Base-by-base conservation (phyloP, 2,888 invertebrate genomes). In the Athalia cordata region DNA sequence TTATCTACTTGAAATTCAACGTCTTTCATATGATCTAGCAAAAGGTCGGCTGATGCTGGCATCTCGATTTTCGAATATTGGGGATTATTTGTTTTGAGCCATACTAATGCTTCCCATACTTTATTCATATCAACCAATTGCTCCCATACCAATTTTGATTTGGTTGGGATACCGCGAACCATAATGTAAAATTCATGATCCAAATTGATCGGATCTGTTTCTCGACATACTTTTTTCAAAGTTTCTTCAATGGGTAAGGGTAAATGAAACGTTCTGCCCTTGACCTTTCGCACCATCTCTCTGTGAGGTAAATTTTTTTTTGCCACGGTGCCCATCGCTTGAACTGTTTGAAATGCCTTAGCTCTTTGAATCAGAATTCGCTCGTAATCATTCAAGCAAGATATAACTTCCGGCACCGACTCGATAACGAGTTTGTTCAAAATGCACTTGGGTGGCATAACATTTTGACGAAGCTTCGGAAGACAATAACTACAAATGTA, bases 331-430 rank as follows among this genome's bases (percentile, higher is more conserved):
- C 81, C 83, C 84, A 88, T 85, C 65, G 77, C 68, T 64, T 80
- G 66, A 15, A 88, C 82, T 4, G 85, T 85, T 83, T 89, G 87
- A 80, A 88, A 88, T 8, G 88, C 86, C 83, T 87, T 88, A 11
- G 86, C 86, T 80, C 84, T 77, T 79, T 86, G 84, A 68, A 86
- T 86, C 4, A 86, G 81, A n/a, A 83, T 81, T 81, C 81, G 84
- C 81, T 87, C 83, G 79, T 80, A 83, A 52, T 82, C 79, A 78
- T 85, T 83, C 7, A 87, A 77, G 5, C n/a, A 45, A 7, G 13
- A n/a, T 43, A 86, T 80, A 79, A 81, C 81, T 15, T 61, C 8
- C 50, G 86, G 83, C 45, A 79, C 49, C 7, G 49, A 7, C 11
- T 77, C 49, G 13, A 80, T 80, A 15, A 68, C 65, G n/a, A 86